Evolutionary conservation across 2,797 vertebrate genomes (phyloP).

Genomic region (Hydrocynus forskahlii): DNA sequence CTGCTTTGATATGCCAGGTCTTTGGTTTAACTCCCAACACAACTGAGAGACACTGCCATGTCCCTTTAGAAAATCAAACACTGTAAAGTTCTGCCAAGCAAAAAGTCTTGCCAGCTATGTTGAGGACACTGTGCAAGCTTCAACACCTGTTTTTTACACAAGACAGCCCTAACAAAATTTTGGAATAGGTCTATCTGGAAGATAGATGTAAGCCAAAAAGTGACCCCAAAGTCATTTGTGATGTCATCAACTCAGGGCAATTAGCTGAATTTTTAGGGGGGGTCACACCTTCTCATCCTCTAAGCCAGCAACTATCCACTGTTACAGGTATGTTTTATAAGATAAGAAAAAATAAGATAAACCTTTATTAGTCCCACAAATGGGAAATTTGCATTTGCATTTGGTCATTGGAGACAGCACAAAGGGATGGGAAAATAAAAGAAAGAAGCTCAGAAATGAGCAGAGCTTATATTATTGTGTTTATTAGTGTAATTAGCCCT

Average conservation of each 20-base stretch:
- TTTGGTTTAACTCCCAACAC: slow-evolving; percentile 32
- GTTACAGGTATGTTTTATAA: too few relatives aligned
- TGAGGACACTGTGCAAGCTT: neutral
- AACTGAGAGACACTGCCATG: slow-evolving; percentile 27
- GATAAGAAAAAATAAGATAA: too few relatives aligned
- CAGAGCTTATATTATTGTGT: too few relatives aligned
- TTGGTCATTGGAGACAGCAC: too few relatives aligned
- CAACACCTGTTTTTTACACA: neutral
- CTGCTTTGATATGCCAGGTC: slow-evolving; percentile 38
- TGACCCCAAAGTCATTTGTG: neutral
- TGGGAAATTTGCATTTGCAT: too few relatives aligned
- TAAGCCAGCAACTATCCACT: too few relatives aligned
- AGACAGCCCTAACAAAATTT: neutral
- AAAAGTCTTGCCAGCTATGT: slow-evolving; percentile 13
- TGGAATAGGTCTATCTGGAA: too few relatives aligned
- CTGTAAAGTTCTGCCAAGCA: slow-evolving; percentile 18
- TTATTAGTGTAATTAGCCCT: too few relatives aligned
- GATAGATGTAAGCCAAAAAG: neutral
- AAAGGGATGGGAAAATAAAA: too few relatives aligned
- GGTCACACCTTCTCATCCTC: neutral
- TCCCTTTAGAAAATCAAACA: slow-evolving; percentile 40
- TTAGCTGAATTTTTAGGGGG: neutral
- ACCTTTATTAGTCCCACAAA: too few relatives aligned
- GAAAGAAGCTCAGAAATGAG: too few relatives aligned
- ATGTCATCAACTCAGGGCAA: neutral